Evolutionary conservation across 53 echinoderm and acorn worm genomes (phyloP), one percentile per base, ranked within the genome.

Genomic region (Hippasteria phrygiana): DNA sequence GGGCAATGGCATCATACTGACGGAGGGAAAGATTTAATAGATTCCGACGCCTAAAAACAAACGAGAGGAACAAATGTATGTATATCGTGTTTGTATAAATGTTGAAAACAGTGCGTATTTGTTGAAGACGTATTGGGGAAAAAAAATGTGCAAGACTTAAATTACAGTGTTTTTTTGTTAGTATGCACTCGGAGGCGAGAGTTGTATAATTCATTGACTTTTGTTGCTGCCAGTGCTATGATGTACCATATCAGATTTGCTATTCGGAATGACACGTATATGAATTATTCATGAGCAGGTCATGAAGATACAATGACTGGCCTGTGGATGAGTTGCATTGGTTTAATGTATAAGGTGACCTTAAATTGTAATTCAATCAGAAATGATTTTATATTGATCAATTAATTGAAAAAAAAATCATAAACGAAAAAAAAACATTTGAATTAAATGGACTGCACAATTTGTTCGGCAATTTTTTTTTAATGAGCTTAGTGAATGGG

Each of bases 121-220:
- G 81, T 81, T 63, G 43, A 63, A 55, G 78, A 78, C 55, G 12
- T 55, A 35, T 38, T 65, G 63, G 41, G 14, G 24, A 63, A 26
- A 63, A 59, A 45, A 82, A 43, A 65, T 45, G 78, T 78, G 82
- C 82, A 82, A 82, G 47, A 82, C 66, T 62, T 80, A 39, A 66
- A 73, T 73, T 34, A 73, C 41, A 54, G 53, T 51, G 11, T 59
- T 26, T 76, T 77, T 77, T 77, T 88, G 64, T 43, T 77, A n/a
- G 76, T 73, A 77, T 31, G 43, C 50, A 55, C 39, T 88, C 48
- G 20, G 75, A 42, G 13, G 34, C n/a, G 35, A 46, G 38, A 73
- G 31, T 28, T 88, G 70, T 43, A 55, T 28, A 73, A 73, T 88
- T 88, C 11, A 74, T 28, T 39, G 62, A 56, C 37, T 29, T 41